Evolutionary conservation across 2,113 vertebrate genomes (phyloP).

Genomic region (Hylia prasina): DNA sequence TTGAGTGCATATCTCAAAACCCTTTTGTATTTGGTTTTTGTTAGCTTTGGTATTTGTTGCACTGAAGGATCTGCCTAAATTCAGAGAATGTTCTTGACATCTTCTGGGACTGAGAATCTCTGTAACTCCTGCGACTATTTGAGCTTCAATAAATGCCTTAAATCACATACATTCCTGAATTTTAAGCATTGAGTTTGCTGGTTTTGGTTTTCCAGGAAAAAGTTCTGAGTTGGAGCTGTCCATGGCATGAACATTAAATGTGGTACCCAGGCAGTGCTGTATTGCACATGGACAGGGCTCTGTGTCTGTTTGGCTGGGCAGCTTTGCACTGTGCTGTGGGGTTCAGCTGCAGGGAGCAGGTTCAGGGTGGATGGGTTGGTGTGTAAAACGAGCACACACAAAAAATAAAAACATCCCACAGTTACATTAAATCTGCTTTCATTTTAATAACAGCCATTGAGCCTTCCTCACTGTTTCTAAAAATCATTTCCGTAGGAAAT

Average conservation of each 20-base stretch:
- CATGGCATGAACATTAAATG: neutral
- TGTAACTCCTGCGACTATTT: neutral
- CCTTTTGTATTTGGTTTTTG: neutral
- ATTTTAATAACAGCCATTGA: neutral
- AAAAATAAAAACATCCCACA: neutral
- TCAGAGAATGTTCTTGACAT: neutral
- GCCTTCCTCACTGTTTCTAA: conserved; percentile 1
- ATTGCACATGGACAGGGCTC: neutral
- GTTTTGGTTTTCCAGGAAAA: neutral
- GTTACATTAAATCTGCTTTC: neutral
- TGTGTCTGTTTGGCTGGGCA: neutral
- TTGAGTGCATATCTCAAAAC: neutral
- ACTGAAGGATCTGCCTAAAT: neutral
- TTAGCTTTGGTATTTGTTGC: neutral
- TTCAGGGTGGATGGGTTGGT: neutral
- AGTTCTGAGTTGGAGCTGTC: neutral
- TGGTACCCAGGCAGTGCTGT: neutral
- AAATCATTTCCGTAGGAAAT: conserved; percentile 82
- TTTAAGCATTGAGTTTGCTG: neutral
- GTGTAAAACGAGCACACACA: neutral
- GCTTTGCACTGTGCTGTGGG: neutral
- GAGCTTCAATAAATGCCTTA: neutral
- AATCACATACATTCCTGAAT: neutral
- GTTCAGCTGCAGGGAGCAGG: neutral
- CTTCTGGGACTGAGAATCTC: neutral